These are phyloP conservation scores for Rostrhamus sociabilis DNA, from an alignment of 2,797 vertebrate species.

Conservation along the genomic window DNA sequence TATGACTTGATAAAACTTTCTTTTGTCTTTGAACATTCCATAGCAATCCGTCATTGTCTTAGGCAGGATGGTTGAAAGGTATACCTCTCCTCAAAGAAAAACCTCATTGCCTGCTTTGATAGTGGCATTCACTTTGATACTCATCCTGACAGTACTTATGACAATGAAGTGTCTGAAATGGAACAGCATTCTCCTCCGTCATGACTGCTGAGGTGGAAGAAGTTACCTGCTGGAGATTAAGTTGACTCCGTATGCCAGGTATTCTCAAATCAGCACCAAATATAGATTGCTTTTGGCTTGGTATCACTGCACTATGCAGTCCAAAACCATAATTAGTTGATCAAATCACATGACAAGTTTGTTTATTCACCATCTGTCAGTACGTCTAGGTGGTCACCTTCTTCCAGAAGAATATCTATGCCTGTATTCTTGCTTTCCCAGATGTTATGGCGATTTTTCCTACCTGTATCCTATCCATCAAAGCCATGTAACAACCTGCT, in stretches of 20 bases:
- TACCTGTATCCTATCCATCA: constrained; percentile 31
- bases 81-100: neutral
- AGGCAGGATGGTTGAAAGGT: neutral
- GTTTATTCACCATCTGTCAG: constrained; percentile 44
- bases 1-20: neutral
- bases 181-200: neutral
- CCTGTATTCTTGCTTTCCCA: neutral
- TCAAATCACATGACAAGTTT: constrained; percentile 31
- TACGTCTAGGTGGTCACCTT: constrained; percentile 23
- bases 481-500: constrained; percentile 48
- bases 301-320: neutral
- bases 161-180: neutral
- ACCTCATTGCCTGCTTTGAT: neutral
- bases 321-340: constrained; percentile 15
- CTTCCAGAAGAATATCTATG: neutral
- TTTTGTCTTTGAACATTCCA: neutral
- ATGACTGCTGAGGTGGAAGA: neutral
- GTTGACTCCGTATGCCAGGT: neutral
- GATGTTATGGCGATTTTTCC: constrained; percentile 43
- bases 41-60: neutral
- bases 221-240: neutral
- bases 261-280: neutral
- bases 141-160: neutral
- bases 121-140: neutral
- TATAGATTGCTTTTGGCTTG: neutral